Conservation (phyloP, 2,113 vertebrate genomes). For the Pleuronectes platessa region DNA sequence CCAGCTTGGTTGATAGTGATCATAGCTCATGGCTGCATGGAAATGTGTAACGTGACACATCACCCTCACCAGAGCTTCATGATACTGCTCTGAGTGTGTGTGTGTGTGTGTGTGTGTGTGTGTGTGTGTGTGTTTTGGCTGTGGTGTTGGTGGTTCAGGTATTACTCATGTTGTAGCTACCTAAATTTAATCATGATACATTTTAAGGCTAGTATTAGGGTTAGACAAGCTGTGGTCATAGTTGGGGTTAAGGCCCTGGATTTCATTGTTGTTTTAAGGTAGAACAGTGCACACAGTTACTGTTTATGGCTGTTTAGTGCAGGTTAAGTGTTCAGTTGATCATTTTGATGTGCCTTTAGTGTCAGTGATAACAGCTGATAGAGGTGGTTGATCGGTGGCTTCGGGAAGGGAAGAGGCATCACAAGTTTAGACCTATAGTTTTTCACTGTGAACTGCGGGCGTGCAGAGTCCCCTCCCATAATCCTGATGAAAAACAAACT, state of each 20-base stretch:
- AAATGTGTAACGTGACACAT: conserved; percentile 36
- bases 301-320: not conserved
- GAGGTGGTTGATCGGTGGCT: not conserved
- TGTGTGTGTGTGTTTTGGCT: not conserved
- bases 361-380: not conserved
- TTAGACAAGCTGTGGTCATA: not conserved
- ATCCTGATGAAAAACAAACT: not conserved
- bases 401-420: not conserved
- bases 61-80: conserved; percentile 34
- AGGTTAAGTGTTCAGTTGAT: not conserved
- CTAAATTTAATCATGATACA: not conserved
- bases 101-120: not conserved
- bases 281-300: not conserved
- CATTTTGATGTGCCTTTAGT: not conserved
- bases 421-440: not conserved
- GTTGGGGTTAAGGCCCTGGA: not conserved
- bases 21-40: conserved; percentile 56
- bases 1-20: conserved; percentile 65
- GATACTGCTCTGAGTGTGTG: not conserved
- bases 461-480: no score
- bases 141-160: not conserved
- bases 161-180: not conserved
- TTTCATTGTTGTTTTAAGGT: not conserved
- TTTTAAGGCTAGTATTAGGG: not conserved
- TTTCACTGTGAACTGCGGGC: not conserved